A percentile compares a stretch with the other conserved stretches of the same genome.
Conservation (phyloP, 2,888 invertebrate species). For the Campoplex capitator region DNA sequence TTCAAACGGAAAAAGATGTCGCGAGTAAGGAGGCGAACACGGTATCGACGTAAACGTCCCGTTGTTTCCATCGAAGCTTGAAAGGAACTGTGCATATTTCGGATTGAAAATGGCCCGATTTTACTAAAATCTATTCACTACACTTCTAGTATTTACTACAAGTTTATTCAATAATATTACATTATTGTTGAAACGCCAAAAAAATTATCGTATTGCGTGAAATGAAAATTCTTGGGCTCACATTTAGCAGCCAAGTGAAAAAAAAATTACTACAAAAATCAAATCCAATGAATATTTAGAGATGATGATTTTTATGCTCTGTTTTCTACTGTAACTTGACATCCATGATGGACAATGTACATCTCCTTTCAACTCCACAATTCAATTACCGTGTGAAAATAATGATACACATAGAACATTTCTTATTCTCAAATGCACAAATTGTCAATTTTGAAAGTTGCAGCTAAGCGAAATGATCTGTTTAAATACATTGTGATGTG, state of each 20-base stretch:
- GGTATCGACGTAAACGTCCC: not conserved
- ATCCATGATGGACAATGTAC: not conserved
- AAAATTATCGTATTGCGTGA: not conserved
- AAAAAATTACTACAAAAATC: not conserved
- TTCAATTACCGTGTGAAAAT: not conserved
- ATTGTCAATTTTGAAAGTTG: not conserved
- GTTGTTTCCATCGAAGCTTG: not conserved
- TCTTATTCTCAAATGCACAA: not conserved
- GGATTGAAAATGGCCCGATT: not conserved
- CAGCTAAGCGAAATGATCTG: not conserved
- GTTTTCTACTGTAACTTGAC: not conserved
- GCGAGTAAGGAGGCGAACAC: not conserved
- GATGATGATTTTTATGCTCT: not conserved
- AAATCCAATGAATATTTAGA: not conserved
- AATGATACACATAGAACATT: too few relatives aligned
- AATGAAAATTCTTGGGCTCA: not conserved
- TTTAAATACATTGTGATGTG: not conserved
- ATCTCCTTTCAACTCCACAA: not conserved
- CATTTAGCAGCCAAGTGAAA: not conserved
- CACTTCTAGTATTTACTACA: too few relatives aligned
- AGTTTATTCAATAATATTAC: not conserved
- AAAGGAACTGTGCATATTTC: not conserved
- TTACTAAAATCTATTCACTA: not conserved
- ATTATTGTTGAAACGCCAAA: not conserved
- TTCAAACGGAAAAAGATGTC: not conserved